Evolutionary conservation across 2,888 invertebrate genomes (phyloP).

Genomic region (Epicampocera succincta): DNA sequence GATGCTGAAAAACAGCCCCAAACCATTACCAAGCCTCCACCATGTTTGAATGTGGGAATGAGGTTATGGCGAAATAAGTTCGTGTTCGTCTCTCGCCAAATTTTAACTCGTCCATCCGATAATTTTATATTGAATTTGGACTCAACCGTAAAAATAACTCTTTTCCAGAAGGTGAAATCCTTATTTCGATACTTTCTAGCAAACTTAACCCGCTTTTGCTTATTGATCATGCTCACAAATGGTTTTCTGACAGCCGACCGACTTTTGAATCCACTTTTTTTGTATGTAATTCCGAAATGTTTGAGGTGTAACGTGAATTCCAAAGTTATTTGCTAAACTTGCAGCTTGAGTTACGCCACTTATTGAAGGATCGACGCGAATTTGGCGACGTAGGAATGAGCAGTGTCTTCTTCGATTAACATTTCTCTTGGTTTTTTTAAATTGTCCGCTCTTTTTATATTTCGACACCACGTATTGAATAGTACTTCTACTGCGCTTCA

Average conservation of each 20-base stretch:
- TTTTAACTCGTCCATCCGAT: slow-evolving; percentile 39
- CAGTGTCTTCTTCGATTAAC: no score
- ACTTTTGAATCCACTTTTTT: slow-evolving; percentile 23
- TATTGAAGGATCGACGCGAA: slow-evolving; percentile 9
- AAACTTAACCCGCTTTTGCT: slow-evolving; percentile 18
- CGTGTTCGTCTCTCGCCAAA: slow-evolving; percentile 28
- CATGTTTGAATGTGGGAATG: slow-evolving; percentile 14
- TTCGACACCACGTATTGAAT: slow-evolving; percentile 3
- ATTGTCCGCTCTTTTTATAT: neutral
- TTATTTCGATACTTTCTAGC: slow-evolving; percentile 18
- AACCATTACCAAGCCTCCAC: neutral
- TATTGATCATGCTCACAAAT: slow-evolving; percentile 19
- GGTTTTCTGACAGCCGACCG: slow-evolving; percentile 21
- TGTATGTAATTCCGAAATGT: slow-evolving; percentile 11
- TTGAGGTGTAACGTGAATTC: slow-evolving; percentile 33
- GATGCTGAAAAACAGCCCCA: slow-evolving; percentile 5
- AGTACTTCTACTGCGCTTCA: slow-evolving; percentile 7
- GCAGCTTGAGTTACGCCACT: slow-evolving; percentile 20
- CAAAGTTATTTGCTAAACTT: slow-evolving; percentile 31
- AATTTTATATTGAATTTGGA: slow-evolving; percentile 34
- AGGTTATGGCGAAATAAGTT: slow-evolving; percentile 23
- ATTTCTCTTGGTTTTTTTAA: neutral
- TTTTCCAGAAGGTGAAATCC: slow-evolving; percentile 26
- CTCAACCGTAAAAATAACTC: slow-evolving; percentile 38
- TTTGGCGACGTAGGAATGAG: slow-evolving; percentile 13